Base-by-base conservation (phyloP, 2,888 invertebrate species). In the Phaonia tiefii region DNA sequence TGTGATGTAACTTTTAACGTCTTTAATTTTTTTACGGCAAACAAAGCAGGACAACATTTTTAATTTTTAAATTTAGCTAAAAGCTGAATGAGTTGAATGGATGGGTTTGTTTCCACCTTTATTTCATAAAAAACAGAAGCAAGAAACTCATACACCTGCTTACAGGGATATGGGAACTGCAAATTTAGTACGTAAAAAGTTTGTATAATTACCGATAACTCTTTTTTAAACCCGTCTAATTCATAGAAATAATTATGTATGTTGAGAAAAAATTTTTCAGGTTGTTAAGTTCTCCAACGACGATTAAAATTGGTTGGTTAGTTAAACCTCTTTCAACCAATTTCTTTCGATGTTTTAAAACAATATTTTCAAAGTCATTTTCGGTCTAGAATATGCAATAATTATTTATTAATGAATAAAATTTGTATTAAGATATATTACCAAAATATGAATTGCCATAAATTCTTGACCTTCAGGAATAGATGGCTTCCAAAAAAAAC, bases 1-100 rank as follows among this genome's bases (percentile, higher is more conserved):
- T 67, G 67, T 67, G 46, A 49, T 31, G 37, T 67, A 67, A 46
- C 44, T 67, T 67, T 67, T 67, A 46, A 67, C 67, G 46, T 67
- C 67, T 67, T 44, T 46, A 26, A 67, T 67, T 67, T 67, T 67
- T 67, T 66, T 67, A 67, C 67, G 67, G 67, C 67, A 67, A 67
- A 67, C 67, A 67, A 60, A 60, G 63, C 63, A 63, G 39, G 63
- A 63, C 39, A 63, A 63, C 63, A 63, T 63, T 39, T 63, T 63
- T 63, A 63, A 42, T 42, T 63, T 63, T 31, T 63, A 20, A 63
- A 42, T 63, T 63, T 42, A 63, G 63, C 63, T 42, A 63, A 63
- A 42, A 63, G 63, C 42, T 63, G 63, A 63, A 42, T 63, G 42
- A 63, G 63, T 63, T 63, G 39, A 63, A 42, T 63, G 42, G 63